Conservation (phyloP, 2,797 vertebrate species). For the Halcyon badia region DNA sequence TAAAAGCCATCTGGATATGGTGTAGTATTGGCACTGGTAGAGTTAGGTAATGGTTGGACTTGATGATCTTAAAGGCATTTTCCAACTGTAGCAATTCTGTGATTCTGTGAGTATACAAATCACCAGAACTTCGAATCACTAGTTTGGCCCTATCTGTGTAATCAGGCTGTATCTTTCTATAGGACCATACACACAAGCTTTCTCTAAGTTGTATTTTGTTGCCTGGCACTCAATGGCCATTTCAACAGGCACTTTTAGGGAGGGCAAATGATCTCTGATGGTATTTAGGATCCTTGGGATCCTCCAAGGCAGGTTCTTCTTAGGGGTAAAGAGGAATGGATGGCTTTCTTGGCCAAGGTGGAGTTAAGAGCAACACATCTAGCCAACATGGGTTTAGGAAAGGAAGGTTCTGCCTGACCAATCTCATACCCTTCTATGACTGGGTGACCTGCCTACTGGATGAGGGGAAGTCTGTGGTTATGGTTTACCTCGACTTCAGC, state of each 20-base stretch:
- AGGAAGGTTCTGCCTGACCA: too few species aligned
- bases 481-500: too few species aligned
- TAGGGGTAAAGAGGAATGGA: not conserved
- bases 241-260: not conserved
- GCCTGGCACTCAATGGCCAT: not conserved
- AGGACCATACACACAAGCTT: not conserved
- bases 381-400: not conserved
- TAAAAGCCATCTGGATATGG: not conserved
- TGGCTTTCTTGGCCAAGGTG: not conserved
- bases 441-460: too few species aligned
- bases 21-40: not conserved
- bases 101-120: not conserved
- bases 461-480: too few species aligned
- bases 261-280: not conserved
- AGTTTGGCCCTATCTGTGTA: not conserved
- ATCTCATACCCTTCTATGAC: too few species aligned
- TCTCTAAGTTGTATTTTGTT: not conserved
- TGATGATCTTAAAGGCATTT: not conserved
- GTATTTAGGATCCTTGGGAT: not conserved
- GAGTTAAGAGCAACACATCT: not conserved
- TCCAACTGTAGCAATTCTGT: not conserved
- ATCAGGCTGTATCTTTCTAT: not conserved
- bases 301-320: not conserved
- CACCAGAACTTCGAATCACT: not conserved
- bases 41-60: not conserved